These are phyloP conservation scores for Syngnathus scovelli DNA, from an alignment of 2,113 vertebrate genomes.

Conservation along the genomic window DNA sequence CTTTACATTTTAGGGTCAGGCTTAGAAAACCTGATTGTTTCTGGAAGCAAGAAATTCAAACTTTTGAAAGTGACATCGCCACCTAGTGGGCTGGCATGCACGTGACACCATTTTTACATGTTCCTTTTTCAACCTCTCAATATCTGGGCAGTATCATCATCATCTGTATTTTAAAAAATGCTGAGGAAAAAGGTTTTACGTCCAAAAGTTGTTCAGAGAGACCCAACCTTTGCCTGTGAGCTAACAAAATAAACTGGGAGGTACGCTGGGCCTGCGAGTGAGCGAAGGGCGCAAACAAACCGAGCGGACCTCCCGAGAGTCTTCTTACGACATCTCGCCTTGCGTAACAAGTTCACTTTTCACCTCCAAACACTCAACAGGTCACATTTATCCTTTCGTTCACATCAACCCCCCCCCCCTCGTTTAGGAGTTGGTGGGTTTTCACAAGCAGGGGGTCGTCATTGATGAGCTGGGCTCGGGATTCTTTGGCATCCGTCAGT, in stretches of 20 bases:
- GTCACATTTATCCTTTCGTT: neutral
- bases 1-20: neutral
- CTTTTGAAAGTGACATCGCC: neutral
- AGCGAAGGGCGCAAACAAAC: neutral
- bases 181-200: neutral
- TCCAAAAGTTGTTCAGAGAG: neutral
- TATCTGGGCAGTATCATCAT: neutral
- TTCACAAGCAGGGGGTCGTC: neutral
- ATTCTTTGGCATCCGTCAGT: conserved; percentile 5
- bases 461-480: neutral
- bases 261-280: neutral
- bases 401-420: neutral
- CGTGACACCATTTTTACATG: too few species aligned
- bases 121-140: neutral
- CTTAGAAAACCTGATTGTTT: too few species aligned
- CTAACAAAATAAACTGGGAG: neutral
- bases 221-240: neutral
- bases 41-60: neutral
- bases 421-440: neutral
- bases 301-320: neutral
- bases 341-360: conserved; percentile 4
- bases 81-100: too few species aligned
- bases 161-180: neutral
- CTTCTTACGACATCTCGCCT: neutral
- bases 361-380: neutral